phyloP scores from a whole-genome alignment of 2,797 vertebrate genomes.

The Typhlichthys eigenmanni region DNA sequence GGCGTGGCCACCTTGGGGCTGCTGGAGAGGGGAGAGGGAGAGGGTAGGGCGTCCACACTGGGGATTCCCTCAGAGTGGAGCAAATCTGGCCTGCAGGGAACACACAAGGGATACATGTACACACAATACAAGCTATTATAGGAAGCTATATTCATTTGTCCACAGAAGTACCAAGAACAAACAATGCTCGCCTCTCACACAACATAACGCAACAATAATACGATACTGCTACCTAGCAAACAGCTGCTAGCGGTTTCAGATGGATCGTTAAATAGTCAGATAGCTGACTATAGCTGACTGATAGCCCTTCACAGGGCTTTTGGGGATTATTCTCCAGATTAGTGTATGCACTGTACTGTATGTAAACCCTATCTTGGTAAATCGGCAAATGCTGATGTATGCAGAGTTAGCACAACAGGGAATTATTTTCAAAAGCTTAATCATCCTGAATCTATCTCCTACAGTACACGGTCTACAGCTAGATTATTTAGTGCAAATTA shows the following conservation, averaged over 20 bases:
- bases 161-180: no score
- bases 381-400: neutral
- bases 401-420: neutral
- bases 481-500: no score
- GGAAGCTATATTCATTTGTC: no score
- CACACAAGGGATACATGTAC: slow-evolving; percentile 3
- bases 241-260: no score
- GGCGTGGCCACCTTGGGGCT: slow-evolving; percentile 92
- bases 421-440: neutral
- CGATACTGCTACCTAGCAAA: no score
- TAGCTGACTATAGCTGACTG: neutral
- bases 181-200: no score
- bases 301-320: neutral
- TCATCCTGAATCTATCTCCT: no score
- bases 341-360: neutral
- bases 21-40: slow-evolving; percentile 87
- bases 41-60: slow-evolving; percentile 81
- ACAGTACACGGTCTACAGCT: no score
- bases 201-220: no score
- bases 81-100: slow-evolving; percentile 86
- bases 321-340: slow-evolving; percentile 9
- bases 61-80: slow-evolving; percentile 92
- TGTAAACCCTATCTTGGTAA: neutral
- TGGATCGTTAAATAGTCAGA: neutral
- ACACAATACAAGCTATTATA: no score